A percentile compares a stretch with the other conserved stretches of the same genome.
Conservation (phyloP, 2,113 vertebrate species). For the Tetrao urogallus region DNA sequence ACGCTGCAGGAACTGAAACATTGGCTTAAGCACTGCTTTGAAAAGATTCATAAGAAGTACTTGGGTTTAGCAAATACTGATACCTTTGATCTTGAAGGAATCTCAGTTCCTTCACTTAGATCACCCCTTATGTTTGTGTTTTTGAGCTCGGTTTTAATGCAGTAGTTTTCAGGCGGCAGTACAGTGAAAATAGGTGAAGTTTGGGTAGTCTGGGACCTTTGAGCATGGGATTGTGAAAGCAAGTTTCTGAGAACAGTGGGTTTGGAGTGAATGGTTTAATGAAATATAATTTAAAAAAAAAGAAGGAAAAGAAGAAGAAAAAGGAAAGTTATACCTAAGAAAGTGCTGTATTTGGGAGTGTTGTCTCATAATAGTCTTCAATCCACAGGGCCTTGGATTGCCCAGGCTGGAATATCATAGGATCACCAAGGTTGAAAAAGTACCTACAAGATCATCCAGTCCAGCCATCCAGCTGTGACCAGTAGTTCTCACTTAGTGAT, state of each 20-base stretch:
- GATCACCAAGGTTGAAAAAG: too few species aligned
- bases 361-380: not conserved
- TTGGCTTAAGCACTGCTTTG: not conserved
- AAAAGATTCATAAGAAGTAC: not conserved
- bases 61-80: not conserved
- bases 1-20: not conserved
- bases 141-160: not conserved
- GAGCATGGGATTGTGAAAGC: not conserved
- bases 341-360: not conserved
- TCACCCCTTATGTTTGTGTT: not conserved
- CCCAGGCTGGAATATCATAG: not conserved
- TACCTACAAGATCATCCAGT: too few species aligned
- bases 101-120: rapidly evolving
- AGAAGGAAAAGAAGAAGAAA: not conserved
- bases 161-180: rapidly evolving
- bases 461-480: too few species aligned
- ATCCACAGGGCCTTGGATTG: not conserved
- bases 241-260: not conserved
- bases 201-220: not conserved
- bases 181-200: not conserved
- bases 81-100: not conserved
- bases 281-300: not conserved
- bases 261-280: not conserved
- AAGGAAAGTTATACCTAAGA: too few species aligned
- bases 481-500: not conserved